These are phyloP conservation scores for Euplagia quadripunctaria DNA, from an alignment of 2,888 invertebrate genomes.

Conservation along the genomic window DNA sequence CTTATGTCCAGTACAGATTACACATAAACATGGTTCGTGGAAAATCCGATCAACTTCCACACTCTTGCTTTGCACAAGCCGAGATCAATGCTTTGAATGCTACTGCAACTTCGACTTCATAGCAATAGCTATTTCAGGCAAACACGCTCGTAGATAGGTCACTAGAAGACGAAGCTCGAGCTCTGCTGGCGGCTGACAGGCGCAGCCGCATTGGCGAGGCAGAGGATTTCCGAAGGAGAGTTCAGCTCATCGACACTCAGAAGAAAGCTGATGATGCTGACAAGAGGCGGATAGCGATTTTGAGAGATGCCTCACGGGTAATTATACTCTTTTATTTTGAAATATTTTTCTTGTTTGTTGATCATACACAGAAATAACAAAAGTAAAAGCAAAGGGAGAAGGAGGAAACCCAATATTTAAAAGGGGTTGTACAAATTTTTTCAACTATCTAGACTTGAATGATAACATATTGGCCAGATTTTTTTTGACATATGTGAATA, in stretches of 20 bases:
- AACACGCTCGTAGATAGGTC: slow-evolving; percentile 65
- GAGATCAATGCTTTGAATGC: not conserved
- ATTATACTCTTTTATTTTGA: not conserved
- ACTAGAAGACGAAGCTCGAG: slow-evolving; percentile 68
- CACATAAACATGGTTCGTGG: no score
- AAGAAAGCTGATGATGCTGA: slow-evolving; percentile 64
- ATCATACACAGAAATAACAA: no score
- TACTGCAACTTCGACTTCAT: not conserved
- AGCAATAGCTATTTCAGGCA: slow-evolving; percentile 51
- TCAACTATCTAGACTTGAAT: no score
- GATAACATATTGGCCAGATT: no score
- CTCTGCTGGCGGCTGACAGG: slow-evolving; percentile 69
- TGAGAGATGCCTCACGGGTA: slow-evolving; percentile 72
- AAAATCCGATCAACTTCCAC: no score
- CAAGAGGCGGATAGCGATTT: slow-evolving; percentile 56
- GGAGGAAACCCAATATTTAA: no score
- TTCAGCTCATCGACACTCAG: slow-evolving; percentile 62
- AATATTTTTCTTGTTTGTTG: no score
- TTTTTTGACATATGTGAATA: no score
- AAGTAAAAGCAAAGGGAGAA: no score
- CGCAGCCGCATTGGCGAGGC: slow-evolving; percentile 61
- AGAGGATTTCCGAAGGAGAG: slow-evolving; percentile 59
- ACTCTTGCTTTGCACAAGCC: no score
- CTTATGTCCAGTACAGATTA: no score
- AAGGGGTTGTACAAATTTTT: no score